Base-by-base conservation (phyloP, 30 jellyfish, hydroid and myxozoan genomes). In the Aurelia aurita region DNA sequence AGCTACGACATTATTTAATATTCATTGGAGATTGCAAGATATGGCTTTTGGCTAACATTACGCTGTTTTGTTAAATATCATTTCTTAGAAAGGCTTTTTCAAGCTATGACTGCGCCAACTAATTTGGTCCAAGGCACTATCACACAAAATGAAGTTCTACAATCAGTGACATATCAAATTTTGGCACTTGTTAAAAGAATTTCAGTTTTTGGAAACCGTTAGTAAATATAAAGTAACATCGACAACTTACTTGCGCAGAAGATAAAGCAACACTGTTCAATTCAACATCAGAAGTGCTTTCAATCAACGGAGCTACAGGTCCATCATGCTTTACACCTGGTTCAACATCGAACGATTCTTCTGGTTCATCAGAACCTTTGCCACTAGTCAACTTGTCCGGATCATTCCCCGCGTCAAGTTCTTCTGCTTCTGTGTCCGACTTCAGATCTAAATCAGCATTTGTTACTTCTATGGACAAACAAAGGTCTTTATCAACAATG, bases 301-400 rank as follows among this genome's bases (percentile, higher is more conserved):
- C 89, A 61, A 86, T 74, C 82, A 86, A 55, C 1, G 89, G 72
- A 10, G 82, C 22, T n/a, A 86, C 71, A 1, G 95, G 59, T 46
- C 95, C 95, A 22, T 86, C 89, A 28, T 86, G 89, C 54, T 47
- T 65, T 46, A 69, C 77, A 27, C 69, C 57, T 22, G 89, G 89
- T 21, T 83, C 87, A 13, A 47, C 23, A 15, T 86, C 89, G 1
- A 39, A 44, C 12, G 79, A 45, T 21, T 20, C 15, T 54, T 44
- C 75, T 9, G 53, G 66, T 16, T 44, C 76, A 39, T 15, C 51
- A 3, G 63, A 43, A 5, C 22, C 61, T 15, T 60, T 32, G 4
- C 51, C 87, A 10, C 29, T 54, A 21, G 79, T 85, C 11, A 86
- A 58, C 44, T 39, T 47, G 61, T 86, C 95, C n/a, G 95, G 95